Evolutionary conservation across 2,888 invertebrate genomes (phyloP).

Genomic region (Euplagia quadripunctaria): DNA sequence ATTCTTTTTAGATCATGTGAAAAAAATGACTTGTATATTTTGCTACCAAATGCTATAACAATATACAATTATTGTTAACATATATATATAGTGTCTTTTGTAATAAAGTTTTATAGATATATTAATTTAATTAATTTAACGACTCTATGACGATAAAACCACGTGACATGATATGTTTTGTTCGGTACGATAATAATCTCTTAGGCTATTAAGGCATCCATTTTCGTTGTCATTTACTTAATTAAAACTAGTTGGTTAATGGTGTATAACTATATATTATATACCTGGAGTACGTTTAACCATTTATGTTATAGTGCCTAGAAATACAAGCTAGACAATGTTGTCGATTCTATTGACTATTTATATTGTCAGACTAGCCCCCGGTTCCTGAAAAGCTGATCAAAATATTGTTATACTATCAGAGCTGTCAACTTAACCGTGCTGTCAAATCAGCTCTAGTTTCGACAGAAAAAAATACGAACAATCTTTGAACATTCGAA

Average conservation of each 20-base stretch:
- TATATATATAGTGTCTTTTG: background rate
- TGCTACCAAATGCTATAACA: too few species aligned
- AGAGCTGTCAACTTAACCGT: too few species aligned
- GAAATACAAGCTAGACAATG: too few species aligned
- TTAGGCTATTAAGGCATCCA: background rate
- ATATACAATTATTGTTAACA: background rate
- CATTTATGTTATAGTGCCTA: too few species aligned
- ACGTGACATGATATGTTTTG: background rate
- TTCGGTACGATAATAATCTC: background rate
- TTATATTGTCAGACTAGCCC: too few species aligned
- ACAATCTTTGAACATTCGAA: too few species aligned
- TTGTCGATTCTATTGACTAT: too few species aligned
- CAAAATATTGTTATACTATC: too few species aligned
- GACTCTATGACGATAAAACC: background rate
- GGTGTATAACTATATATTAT: background rate
- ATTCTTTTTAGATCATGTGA: background rate
- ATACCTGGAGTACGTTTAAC: too few species aligned
- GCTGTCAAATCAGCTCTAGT: too few species aligned
- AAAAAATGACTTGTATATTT: background rate
- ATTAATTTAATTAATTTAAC: conserved; percentile 1
- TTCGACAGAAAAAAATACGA: too few species aligned
- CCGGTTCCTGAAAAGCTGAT: too few species aligned
- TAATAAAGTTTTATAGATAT: background rate
- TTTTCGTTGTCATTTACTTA: background rate
- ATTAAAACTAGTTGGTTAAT: background rate